Evolutionary conservation across 2,797 vertebrate genomes (phyloP), one percentile per base, ranked within the genome.

Genomic region (Epinephelus malabaricus): DNA sequence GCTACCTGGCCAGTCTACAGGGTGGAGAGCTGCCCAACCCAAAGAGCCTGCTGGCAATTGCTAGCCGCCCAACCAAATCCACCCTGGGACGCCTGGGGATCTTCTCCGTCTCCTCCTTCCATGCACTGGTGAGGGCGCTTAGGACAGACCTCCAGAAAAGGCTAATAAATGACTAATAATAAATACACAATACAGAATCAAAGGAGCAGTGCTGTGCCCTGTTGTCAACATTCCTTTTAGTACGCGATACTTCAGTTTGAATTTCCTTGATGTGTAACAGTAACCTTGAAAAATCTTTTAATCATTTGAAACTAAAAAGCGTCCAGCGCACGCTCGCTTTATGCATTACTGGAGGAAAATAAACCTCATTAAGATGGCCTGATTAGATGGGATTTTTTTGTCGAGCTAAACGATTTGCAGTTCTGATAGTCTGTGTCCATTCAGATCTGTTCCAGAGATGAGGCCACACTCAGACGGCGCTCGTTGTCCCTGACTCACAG

Each of bases 1-100:
- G 98, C 92, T 98, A 99, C 79, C 94, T 99, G 79, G 96, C 97
- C 76, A 98, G 97, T 88, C 93, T 99, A 47, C 97, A 98, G 89
- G 98, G 98, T 0, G 97, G 97, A 19, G 98, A 99, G 91, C 86
- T 98, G 76, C 98, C 98, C 47, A 99, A 99, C 88, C 98, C 98
- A 1, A 99, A 99, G 89, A 96, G 97, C 79, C 96, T 98, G 70
- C 92, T 99, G 2, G 97, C 97, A 38, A 96, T 96, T 0, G 96
- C 97, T 70, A 97, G 97, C 89, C 97, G 98, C n/a, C 97, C 97
- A 83, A 97, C 97, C 80, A 99, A 99, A 92, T 3, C 94, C 87
- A 94, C 96, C 0, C 92, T 99, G 13, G 96, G 97, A 49, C 95
- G 97, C 51, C 92, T 99, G 0, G 97, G 98, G 15, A 93, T 98